Evolutionary conservation across 2,888 invertebrate species (phyloP).

Genomic region (Melitaea athalia): DNA sequence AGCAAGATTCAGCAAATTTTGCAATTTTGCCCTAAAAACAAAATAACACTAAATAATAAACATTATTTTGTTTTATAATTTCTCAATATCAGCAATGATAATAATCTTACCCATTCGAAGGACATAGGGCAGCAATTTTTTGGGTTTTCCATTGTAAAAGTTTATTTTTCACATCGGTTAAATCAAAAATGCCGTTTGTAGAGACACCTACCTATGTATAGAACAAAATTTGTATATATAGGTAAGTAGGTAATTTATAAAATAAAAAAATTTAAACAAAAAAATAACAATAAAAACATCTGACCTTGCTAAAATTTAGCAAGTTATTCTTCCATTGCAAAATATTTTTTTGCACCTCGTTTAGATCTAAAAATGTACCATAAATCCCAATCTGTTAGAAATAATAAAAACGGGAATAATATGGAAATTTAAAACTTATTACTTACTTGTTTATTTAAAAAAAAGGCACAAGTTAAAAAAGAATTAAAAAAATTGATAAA

Average conservation of each 20-base stretch:
- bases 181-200: slow-evolving; percentile 71
- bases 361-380: slow-evolving; percentile 66
- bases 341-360: slow-evolving; percentile 68
- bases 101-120: slow-evolving; percentile 66
- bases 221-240: slow-evolving; percentile 5
- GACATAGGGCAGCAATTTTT: slow-evolving; percentile 70
- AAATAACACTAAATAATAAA: not conserved
- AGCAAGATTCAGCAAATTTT: slow-evolving; percentile 83
- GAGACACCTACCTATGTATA: slow-evolving; percentile 62
- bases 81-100: not conserved
- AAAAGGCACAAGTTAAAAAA: no score
- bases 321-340: slow-evolving; percentile 72
- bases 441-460: not conserved
- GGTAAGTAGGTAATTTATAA: no score
- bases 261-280: not conserved
- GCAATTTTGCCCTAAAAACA: slow-evolving; percentile 60
- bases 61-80: not conserved
- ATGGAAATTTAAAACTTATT: slow-evolving; percentile 22
- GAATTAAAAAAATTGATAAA: no score
- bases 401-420: slow-evolving; percentile 28
- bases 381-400: slow-evolving; percentile 64
- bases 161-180: slow-evolving; percentile 75
- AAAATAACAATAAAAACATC: slow-evolving; percentile 41
- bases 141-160: slow-evolving; percentile 76
- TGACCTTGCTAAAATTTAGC: slow-evolving; percentile 72